Evolutionary conservation across 2,113 vertebrate species (phyloP).

Genomic region (Phalacrocorax carbo): DNA sequence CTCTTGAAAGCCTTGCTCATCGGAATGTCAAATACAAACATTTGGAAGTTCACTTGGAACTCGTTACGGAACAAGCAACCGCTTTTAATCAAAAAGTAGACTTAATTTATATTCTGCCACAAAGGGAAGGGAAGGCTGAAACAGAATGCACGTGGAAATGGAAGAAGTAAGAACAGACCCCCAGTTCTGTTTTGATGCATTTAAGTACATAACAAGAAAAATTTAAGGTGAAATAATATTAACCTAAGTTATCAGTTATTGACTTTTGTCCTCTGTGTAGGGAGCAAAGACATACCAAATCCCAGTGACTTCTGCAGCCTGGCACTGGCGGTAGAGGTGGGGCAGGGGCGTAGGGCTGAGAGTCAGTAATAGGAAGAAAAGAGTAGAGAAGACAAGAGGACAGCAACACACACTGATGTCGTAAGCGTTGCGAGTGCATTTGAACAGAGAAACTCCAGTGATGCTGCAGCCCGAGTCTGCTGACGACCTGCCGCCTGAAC

Average conservation of each 20-base stretch:
- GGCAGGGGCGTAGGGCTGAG: background rate
- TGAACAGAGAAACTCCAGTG: background rate
- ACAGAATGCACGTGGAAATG: background rate
- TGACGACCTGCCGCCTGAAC: background rate
- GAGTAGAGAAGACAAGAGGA: background rate
- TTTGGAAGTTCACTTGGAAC: background rate
- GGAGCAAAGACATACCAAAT: background rate
- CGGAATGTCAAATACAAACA: background rate
- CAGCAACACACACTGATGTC: background rate
- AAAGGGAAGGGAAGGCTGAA: background rate
- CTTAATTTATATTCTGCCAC: too few species aligned
- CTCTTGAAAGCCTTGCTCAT: background rate
- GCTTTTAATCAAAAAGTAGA: background rate
- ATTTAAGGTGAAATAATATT: background rate
- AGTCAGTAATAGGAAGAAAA: background rate
- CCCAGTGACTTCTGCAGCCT: accelerated
- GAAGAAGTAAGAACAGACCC: background rate
- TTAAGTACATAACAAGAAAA: background rate
- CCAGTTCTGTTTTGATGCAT: background rate
- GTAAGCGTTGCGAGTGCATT: background rate
- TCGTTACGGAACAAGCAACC: background rate
- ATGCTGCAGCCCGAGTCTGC: background rate
- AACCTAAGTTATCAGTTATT: background rate
- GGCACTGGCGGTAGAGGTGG: too few species aligned
- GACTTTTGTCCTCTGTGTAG: too few species aligned